Evolutionary conservation across 2,797 vertebrate species (phyloP).

Genomic region (Chrosomus eos): DNA sequence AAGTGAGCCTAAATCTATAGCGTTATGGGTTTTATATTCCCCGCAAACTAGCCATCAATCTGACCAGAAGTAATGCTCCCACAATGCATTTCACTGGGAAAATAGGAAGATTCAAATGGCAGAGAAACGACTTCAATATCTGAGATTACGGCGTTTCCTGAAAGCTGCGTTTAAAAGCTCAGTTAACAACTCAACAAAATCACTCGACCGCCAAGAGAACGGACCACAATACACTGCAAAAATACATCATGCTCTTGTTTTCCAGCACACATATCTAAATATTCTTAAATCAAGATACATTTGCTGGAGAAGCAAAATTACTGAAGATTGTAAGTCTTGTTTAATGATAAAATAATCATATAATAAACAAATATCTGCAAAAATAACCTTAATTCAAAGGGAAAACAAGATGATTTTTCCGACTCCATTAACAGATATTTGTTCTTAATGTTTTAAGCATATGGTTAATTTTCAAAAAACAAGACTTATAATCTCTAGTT

Average conservation of each 20-base stretch:
- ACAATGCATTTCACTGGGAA: constrained; percentile 51
- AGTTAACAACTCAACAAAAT: neutral
- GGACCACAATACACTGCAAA: neutral
- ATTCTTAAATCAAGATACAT: neutral
- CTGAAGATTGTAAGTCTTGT: too few relatives aligned
- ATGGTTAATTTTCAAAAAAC: neutral
- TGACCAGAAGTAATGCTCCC: constrained; percentile 69
- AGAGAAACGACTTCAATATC: constrained; percentile 26
- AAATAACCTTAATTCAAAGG: too few relatives aligned
- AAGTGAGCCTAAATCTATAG: constrained; percentile 82
- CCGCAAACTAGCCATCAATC: constrained; percentile 75
- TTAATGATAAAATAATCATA: neutral
- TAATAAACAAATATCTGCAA: neutral
- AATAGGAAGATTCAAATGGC: constrained; percentile 46
- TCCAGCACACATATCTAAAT: neutral
- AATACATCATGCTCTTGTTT: too few relatives aligned
- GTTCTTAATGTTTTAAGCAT: neutral
- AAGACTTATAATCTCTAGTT: neutral
- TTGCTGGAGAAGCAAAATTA: neutral
- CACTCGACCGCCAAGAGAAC: neutral
- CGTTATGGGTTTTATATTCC: constrained; percentile 78
- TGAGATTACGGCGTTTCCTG: constrained; percentile 6
- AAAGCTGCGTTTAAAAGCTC: constrained; percentile 19
- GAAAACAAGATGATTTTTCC: too few relatives aligned
- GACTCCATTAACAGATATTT: neutral